Base-by-base conservation (phyloP, 2,888 invertebrate species). In the Spialia ferax region DNA sequence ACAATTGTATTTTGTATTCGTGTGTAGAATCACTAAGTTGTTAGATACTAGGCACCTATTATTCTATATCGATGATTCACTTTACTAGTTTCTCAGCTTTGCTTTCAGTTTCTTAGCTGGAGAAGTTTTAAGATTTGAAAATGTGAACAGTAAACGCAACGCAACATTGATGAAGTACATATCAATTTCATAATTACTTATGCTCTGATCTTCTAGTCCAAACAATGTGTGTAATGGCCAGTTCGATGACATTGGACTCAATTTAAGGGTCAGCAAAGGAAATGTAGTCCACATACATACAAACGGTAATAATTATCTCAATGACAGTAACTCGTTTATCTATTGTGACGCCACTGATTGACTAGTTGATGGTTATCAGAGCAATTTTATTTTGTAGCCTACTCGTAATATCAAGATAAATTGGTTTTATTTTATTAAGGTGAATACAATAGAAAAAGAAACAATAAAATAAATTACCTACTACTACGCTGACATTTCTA, bases 221-320 rank as follows among this genome's bases (percentile, higher is more conserved):
- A 45, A 18, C 10, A 45, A 20, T 42, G 2, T 35, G 26, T 26
- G 35, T n/a, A 63, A 29, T 18, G 54, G 13, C 15, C 11, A n/a
- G 15, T 42, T 29, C 26, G 42, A 42, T 55, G 55, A 63, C 54
- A 63, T 63, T 63, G 63, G 42, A 20, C 63, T 55, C 55, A 63
- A 63, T 63, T 63, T 29, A 63, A 45, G 20, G 55, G 26, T 35
- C 63, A 55, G 55, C n/a, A 20, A n/a, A 42, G 54, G 59, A 63
- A 63, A 42, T 55, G 20, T 54, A 23, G 26, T 42, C 52, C 26
- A 50, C 32, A 38, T 54, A 42, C 52, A 38, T 62, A 54, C 10
- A 29, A 62, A 38, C 29, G 29, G 52, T 45, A 59, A 26, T 54
- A 63, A 63, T 63, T 55, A 42, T 26, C 42, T 45, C 63, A 29